These are phyloP conservation scores for Sceloporus undulatus DNA, from an alignment of 2,113 vertebrate species.

Conservation along the genomic window DNA sequence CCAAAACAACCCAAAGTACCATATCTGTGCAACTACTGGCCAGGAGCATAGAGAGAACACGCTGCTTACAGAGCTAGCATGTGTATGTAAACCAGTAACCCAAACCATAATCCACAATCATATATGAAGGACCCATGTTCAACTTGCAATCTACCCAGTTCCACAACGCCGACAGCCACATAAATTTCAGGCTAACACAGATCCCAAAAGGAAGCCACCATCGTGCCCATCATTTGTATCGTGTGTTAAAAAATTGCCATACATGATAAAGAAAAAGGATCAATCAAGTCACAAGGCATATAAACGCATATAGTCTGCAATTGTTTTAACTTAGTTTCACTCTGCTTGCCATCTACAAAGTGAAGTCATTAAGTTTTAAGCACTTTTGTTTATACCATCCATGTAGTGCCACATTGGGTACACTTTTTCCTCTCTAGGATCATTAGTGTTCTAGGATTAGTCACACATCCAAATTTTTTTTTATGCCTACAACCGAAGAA, in stretches of 20 bases:
- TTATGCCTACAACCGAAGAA: not conserved
- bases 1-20: not conserved
- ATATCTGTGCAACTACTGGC: too few relatives aligned
- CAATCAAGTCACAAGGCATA: not conserved
- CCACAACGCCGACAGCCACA: slow-evolving; percentile 92
- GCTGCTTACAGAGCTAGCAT: not conserved
- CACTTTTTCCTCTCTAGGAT: not conserved
- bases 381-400: not conserved
- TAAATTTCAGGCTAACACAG: slow-evolving; percentile 87
- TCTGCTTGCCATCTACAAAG: not conserved
- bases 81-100: too few relatives aligned
- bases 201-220: slow-evolving; percentile 86
- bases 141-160: slow-evolving; percentile 73
- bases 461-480: too few relatives aligned
- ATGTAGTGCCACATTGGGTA: not conserved
- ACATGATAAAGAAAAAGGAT: slow-evolving; percentile 48
- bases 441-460: not conserved
- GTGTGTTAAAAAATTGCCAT: slow-evolving; percentile 88
- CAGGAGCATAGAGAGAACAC: not conserved
- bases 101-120: not conserved
- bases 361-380: not conserved
- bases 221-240: slow-evolving; percentile 85
- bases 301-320: not conserved
- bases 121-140: not conserved
- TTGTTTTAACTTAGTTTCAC: not conserved